Conservation (phyloP, 2,797 vertebrate species). For the Acanthurus lineatus region DNA sequence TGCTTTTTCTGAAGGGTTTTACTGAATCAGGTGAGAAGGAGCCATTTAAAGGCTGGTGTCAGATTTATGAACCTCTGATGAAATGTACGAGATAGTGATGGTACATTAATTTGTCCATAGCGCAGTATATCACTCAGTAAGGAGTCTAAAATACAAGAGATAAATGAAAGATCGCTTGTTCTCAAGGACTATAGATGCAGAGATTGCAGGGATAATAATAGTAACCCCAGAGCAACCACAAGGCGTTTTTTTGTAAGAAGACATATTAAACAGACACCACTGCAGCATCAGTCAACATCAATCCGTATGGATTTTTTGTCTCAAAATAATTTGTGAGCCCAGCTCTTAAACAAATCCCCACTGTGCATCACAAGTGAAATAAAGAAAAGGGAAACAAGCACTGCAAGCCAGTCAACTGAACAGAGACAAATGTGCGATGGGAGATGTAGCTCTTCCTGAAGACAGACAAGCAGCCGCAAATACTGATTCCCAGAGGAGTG, state of each 20-base stretch:
- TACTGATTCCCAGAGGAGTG: neutral
- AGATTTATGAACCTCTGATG: constrained; percentile 51
- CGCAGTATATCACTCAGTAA: constrained; percentile 31
- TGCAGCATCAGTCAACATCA: constrained; percentile 51
- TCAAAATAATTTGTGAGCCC: constrained; percentile 41
- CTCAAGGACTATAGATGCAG: constrained; percentile 32
- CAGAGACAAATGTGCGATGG: constrained; percentile 1
- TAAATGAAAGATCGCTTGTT: constrained; percentile 27
- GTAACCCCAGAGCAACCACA: constrained; percentile 7
- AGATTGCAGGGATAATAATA: constrained; percentile 42
- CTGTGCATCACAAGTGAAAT: constrained; percentile 16
- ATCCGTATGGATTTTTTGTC: constrained; percentile 51
- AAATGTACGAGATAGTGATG: constrained; percentile 48
- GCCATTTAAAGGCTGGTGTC: constrained; percentile 41
- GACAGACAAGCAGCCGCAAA: constrained; percentile 17
- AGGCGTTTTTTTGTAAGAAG: constrained; percentile 32
- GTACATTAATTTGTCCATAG: constrained; percentile 39
- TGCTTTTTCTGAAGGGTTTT: constrained; percentile 40
- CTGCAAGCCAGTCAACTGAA: constrained; percentile 14
- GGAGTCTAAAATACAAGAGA: constrained; percentile 22
- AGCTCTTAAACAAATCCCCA: constrained; percentile 42
- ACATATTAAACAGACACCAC: constrained; percentile 32
- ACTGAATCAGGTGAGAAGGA: constrained; percentile 28
- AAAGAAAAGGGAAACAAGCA: neutral
- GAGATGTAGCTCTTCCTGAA: constrained; percentile 15